phyloP scores from a whole-genome alignment of 2,888 invertebrate genomes.

The Chymomyza amoena region DNA sequence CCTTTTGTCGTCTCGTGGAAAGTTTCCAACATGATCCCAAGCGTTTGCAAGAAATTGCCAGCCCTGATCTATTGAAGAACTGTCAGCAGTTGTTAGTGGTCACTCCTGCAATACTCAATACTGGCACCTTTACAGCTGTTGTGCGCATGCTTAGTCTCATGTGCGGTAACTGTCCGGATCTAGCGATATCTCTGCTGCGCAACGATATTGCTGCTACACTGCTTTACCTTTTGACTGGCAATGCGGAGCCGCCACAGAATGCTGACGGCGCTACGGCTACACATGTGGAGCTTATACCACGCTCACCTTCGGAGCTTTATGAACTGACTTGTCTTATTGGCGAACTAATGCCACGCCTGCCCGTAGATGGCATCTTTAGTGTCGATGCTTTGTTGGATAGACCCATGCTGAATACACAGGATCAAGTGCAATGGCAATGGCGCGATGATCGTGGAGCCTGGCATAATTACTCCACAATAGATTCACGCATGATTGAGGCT shows the following conservation, averaged over 20 bases:
- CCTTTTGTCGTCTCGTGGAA: constrained; percentile 97
- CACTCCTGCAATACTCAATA: constrained; percentile 96
- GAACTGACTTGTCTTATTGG: constrained; percentile 98
- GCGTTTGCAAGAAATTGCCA: constrained; percentile 95
- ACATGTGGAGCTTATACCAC: constrained; percentile 91
- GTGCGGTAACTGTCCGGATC: constrained; percentile 96
- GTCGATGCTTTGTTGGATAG: constrained; percentile 93
- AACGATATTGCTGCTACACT: constrained; percentile 98
- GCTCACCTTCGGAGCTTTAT: constrained; percentile 96
- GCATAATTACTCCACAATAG: constrained; percentile 95
- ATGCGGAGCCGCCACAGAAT: constrained; percentile 80
- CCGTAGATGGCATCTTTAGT: constrained; percentile 95
- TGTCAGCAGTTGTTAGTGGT: constrained; percentile 94
- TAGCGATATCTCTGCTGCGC: constrained; percentile 93
- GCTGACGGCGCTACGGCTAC: constrained; percentile 56
- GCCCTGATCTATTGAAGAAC: constrained; percentile 91
- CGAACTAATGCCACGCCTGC: constrained; percentile 97
- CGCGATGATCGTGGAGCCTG: constrained; percentile 95
- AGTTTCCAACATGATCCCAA: constrained; percentile 96
- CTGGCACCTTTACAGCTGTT: constrained; percentile 97
- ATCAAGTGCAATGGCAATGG: constrained; percentile 98
- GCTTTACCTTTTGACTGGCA: constrained; percentile 95
- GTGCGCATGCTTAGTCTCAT: constrained; percentile 97
- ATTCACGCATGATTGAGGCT: constrained; percentile 96
- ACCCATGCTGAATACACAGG: constrained; percentile 84